A percentile compares a stretch with the other conserved stretches of the same genome.
These are phyloP conservation scores for Poecile atricapillus DNA, from an alignment of 2,113 vertebrate genomes.

Conservation along the genomic window DNA sequence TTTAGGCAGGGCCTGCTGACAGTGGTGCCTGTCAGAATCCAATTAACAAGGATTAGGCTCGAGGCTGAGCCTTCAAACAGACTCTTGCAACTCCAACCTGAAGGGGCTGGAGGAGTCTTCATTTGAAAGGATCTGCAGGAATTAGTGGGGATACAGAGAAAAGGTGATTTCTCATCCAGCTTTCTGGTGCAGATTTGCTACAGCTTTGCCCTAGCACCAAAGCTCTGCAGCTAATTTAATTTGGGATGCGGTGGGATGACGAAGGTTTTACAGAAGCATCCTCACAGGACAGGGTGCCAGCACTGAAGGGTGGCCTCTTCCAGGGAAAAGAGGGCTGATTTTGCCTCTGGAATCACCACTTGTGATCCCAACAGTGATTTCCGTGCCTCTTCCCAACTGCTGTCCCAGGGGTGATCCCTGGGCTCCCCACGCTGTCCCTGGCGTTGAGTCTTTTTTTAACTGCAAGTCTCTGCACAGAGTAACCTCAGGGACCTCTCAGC, in stretches of 20 bases:
- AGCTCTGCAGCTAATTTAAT: constrained; percentile 3
- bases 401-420: not conserved
- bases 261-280: not conserved
- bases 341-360: not conserved
- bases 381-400: not conserved
- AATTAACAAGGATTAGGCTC: constrained; percentile 11
- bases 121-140: constrained; percentile 34
- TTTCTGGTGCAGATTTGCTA: not conserved
- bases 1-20: not conserved
- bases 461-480: not conserved
- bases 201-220: not conserved
- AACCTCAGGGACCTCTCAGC: not conserved
- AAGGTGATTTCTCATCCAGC: constrained; percentile 45
- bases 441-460: not conserved
- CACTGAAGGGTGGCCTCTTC: not conserved
- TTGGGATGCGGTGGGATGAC: not conserved
- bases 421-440: not conserved
- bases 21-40: not conserved
- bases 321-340: not conserved
- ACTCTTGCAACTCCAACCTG: not conserved
- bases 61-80: constrained; percentile 2
- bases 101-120: constrained; percentile 1
- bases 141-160: constrained; percentile 13
- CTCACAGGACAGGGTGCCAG: rapidly evolving
- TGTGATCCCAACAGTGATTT: not conserved